Evolutionary conservation across 2,888 invertebrate genomes (phyloP), one percentile per base, ranked within the genome.

Genomic region (Slavum lentiscoides): DNA sequence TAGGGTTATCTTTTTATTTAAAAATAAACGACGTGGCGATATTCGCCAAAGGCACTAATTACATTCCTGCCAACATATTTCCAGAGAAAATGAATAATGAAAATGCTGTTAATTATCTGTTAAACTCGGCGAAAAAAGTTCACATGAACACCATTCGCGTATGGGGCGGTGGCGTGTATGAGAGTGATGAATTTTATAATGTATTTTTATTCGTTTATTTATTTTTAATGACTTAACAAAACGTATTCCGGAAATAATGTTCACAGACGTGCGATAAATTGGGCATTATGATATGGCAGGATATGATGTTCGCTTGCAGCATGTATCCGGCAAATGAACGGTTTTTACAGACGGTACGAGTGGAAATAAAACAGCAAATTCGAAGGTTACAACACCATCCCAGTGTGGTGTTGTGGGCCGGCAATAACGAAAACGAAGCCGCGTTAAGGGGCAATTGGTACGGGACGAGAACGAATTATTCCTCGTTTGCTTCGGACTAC

Each of bases 141-240:
- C 91, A 97, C 85, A 96, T 97, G 94, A 94, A 95, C 85, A 94
- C 95, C 92, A 87, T 98, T 19, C 89, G 98, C n/a, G 94, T 98
- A 1, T 99, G 98, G 98, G 98, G 98, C 43, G 98, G 98, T n/a
- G 98, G 97, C 0, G 88, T 95, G 0, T 99, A 98, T 85, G 98
- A 98, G 86, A 91, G 92, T 0, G 94, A 97, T 84, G 89, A 90
- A 82, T 97, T 98, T 87, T 99, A 98, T 86, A 88, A 92, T 81
- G 85, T 86, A 83, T 59, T 76, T 74, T 39, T 0, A 2, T 49
- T 13, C 30, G 30, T 4, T 49, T 49, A 13, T 49, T 49, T 13
- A 13, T 11, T 49, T 49, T 49, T 6, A 2, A 55, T 39, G 53
- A 49, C 11, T 19, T 30, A 9, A 30, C 1, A 5, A 43, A 2